Evolutionary conservation across 1,140 invertebrate genomes (phyloP).

Genomic region (Apocrypta bakeri): DNA sequence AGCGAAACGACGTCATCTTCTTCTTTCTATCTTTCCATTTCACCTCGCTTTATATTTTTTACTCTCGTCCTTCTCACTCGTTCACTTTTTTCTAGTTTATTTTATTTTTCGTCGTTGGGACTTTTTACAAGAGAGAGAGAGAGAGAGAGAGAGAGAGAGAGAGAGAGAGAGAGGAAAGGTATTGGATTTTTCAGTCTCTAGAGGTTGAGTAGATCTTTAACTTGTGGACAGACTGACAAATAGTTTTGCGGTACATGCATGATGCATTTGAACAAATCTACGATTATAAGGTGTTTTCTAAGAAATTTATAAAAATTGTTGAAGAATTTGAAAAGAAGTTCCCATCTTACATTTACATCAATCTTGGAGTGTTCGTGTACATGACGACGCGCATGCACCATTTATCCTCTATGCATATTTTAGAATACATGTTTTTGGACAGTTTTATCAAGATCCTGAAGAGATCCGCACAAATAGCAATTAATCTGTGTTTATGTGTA

Average conservation of each 20-base stretch:
- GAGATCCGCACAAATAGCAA: too few species aligned
- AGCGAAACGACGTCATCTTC: neutral
- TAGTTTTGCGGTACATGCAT: neutral
- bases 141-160: neutral
- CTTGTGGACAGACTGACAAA: neutral
- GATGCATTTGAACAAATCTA: neutral
- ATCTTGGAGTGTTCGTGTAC: too few species aligned
- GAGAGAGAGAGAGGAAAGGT: too few species aligned
- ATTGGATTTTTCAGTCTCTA: neutral
- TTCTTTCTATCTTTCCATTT: neutral
- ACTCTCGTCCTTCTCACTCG: neutral
- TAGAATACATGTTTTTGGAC: too few species aligned
- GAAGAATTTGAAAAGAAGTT: too few species aligned
- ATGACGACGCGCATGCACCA: too few species aligned
- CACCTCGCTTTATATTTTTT: constrained; percentile 2
- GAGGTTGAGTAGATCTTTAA: neutral
- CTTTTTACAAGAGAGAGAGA: neutral
- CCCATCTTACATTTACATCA: too few species aligned
- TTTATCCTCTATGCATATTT: too few species aligned
- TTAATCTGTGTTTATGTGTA: too few species aligned
- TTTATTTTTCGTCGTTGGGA: constrained; percentile 5
- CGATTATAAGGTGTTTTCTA: too few species aligned
- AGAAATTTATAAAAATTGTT: too few species aligned
- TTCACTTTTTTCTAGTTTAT: neutral
- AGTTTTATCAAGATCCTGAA: too few species aligned